These are phyloP conservation scores for Callorhinus ursinus DNA, from an alignment of 2,113 vertebrate species.

Conservation along the genomic window DNA sequence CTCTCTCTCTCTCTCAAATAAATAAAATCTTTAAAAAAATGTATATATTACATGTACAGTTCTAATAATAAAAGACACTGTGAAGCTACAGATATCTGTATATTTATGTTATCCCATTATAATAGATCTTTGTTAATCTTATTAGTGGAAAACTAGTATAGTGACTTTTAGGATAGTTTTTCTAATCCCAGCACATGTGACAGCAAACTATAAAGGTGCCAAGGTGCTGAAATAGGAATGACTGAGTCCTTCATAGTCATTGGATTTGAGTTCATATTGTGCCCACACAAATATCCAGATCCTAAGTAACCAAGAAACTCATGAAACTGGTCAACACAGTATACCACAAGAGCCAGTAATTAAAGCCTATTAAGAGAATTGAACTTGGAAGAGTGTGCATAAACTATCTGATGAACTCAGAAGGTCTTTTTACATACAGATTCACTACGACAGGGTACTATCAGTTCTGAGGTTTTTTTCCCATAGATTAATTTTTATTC, in stretches of 20 bases:
- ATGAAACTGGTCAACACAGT: background rate
- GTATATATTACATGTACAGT: background rate
- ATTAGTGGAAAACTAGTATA: background rate
- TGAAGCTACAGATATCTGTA: background rate
- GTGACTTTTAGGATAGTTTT: background rate
- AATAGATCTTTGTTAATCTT: background rate
- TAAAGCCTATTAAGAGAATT: background rate
- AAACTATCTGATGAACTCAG: background rate
- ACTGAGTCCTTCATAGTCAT: background rate
- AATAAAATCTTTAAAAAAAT: too few relatives aligned
- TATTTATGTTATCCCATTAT: background rate
- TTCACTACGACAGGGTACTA: background rate
- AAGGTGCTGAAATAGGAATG: background rate
- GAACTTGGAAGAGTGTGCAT: background rate
- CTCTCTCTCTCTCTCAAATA: too few relatives aligned
- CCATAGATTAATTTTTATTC: background rate
- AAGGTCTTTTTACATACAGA: background rate
- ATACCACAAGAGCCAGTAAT: background rate
- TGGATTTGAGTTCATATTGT: background rate
- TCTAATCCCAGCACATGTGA: background rate
- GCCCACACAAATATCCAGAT: background rate
- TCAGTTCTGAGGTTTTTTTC: background rate
- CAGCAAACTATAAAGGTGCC: background rate
- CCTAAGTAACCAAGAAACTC: background rate
- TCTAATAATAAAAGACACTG: background rate